Evolutionary conservation across 1,140 invertebrate genomes (phyloP).

Genomic region (Pseudomyrmex concolor): DNA sequence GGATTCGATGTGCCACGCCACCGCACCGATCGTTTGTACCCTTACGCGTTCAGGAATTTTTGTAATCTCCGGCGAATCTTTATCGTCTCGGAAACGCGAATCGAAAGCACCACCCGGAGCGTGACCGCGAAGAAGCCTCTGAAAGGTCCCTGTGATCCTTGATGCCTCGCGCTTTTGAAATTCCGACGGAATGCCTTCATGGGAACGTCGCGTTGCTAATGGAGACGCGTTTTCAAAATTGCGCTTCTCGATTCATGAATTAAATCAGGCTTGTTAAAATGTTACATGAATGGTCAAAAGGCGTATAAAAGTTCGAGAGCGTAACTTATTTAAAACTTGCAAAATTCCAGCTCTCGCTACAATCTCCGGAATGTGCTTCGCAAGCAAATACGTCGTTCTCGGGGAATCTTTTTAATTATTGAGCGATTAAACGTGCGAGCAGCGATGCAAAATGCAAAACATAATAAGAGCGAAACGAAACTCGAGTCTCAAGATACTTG

Average conservation of each 20-base stretch:
- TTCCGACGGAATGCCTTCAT: constrained; percentile 41
- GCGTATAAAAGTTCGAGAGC: constrained; percentile 20
- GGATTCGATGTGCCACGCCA: constrained; percentile 17
- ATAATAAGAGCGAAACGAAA: constrained; percentile 28
- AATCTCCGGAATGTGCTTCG: constrained; percentile 45
- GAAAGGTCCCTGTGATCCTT: constrained; percentile 11
- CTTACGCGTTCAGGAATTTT: constrained; percentile 39
- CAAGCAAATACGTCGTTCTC: constrained; percentile 40
- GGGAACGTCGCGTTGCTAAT: constrained; percentile 32
- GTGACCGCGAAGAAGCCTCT: constrained; percentile 27
- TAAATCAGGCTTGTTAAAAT: constrained; percentile 58
- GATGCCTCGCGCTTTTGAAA: constrained; percentile 27
- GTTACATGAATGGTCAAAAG: constrained; percentile 35
- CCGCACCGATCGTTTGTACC: constrained; percentile 25
- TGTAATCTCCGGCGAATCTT: constrained; percentile 62
- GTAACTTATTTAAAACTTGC: constrained; percentile 59
- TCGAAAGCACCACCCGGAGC: constrained; percentile 50
- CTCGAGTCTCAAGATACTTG: constrained; percentile 16
- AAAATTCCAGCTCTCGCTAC: constrained; percentile 36
- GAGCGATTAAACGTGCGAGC: constrained; percentile 49
- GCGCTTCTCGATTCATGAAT: constrained; percentile 28
- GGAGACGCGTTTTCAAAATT: constrained; percentile 45
- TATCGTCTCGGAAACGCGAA: constrained; percentile 48
- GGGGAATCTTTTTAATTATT: constrained; percentile 57
- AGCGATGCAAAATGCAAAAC: constrained; percentile 37